These are phyloP conservation scores for Vimba vimba DNA, from an alignment of 2,113 vertebrate species.

Conservation along the genomic window DNA sequence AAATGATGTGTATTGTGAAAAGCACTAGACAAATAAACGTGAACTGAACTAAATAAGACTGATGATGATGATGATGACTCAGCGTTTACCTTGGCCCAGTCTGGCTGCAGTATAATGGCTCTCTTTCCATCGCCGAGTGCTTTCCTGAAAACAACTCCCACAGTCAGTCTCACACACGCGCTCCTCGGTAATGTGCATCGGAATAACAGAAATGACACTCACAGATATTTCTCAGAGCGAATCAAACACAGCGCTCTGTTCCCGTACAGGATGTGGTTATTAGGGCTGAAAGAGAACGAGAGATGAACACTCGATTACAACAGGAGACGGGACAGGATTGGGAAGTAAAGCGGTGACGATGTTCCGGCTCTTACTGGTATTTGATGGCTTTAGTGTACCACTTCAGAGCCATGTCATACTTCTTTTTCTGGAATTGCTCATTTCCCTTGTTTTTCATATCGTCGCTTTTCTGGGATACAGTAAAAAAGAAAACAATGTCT, in stretches of 20 bases:
- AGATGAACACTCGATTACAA: not conserved
- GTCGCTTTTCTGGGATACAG: slow-evolving; percentile 81
- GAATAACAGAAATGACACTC: slow-evolving; percentile 46
- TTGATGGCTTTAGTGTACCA: slow-evolving; percentile 88
- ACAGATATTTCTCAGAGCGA: slow-evolving; percentile 74
- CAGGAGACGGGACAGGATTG: not conserved
- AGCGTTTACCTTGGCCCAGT: slow-evolving; percentile 88
- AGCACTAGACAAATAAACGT: too few relatives aligned
- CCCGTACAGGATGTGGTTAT: slow-evolving; percentile 89
- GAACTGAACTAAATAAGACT: not conserved
- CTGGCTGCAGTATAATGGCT: slow-evolving; percentile 83
- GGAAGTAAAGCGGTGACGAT: not conserved
- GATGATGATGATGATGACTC: not conserved
- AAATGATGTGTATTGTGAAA: too few relatives aligned
- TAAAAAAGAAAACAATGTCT: not conserved
- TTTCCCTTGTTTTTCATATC: slow-evolving; percentile 86
- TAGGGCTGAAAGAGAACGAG: slow-evolving; percentile 70
- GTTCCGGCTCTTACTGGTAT: slow-evolving; percentile 77
- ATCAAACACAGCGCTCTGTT: slow-evolving; percentile 91
- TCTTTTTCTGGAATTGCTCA: slow-evolving; percentile 78
- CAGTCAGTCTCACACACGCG: not conserved
- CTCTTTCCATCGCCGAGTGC: slow-evolving; percentile 89
- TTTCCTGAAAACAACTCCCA: slow-evolving; percentile 73
- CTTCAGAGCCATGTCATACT: slow-evolving; percentile 78
- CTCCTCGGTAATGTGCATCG: too few relatives aligned